Base-by-base conservation (phyloP, 2,888 invertebrate genomes). In the Lochmaea capreae region DNA sequence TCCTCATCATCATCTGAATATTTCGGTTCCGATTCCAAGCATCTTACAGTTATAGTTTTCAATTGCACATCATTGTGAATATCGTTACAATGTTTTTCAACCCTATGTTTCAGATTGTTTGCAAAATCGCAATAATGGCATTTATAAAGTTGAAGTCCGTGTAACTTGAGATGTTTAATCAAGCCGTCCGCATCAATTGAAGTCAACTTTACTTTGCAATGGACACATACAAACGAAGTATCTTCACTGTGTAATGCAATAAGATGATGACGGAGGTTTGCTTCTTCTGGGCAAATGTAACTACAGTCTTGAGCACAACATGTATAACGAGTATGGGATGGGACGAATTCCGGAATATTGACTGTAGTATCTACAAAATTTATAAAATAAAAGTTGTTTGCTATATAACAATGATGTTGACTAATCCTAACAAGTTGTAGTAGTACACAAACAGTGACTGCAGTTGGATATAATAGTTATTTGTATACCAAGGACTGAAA, bases 261-360 rank as follows among this genome's bases (percentile, higher is more conserved):
- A 86, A 95, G 90, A 85, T 95, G 95, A 79, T 90, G 89, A 26
- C 92, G 90, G 61, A 95, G 87, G 90, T 93, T 93, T 10, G 88
- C 89, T 80, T 94, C 94, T 81, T 93, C 92, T 1, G 92, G 89
- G 0, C 93, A 93, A 57, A 92, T 90, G 85, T 94, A 94, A 73
- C 89, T 89, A 85, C 95, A 95, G 75, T 88, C 90, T 26, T 87
- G 85, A 0, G 93, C 92, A 10, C 94, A 93, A 84, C 96, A 96
- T 0, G 92, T 91, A 83, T 90, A 93, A 39, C 95, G 80, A 33
- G 82, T 78, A 65, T 83, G 80, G 8, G 79, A 67, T 9, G 83
- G 82, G 4, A 85, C 77, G 74, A 80, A 84, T 43, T 82, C 83
- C 6, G 83, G 84, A 26, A 79, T 66, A 57, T 77, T 79, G 2